Conservation (phyloP, 64 coral and sea anemone genomes). For the Catalaphyllia jardinei region DNA sequence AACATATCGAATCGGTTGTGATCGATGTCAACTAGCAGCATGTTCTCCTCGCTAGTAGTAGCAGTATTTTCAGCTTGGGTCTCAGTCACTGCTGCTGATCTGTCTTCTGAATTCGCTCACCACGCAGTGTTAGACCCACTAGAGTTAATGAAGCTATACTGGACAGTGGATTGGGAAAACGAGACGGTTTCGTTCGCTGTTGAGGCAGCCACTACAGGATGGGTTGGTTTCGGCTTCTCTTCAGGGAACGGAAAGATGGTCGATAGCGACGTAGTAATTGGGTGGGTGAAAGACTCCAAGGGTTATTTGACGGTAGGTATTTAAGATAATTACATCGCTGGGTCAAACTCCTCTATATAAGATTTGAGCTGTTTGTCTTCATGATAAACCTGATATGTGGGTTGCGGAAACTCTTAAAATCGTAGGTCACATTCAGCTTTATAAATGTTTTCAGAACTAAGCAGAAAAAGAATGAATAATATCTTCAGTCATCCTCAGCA, state of each 20-base stretch:
- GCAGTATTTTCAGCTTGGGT: not conserved
- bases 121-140: constrained; percentile 24
- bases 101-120: constrained; percentile 40
- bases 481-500: no score
- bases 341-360: no score
- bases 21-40: not conserved
- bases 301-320: constrained; percentile 28
- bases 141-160: constrained; percentile 50
- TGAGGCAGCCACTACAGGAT: constrained; percentile 55
- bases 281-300: constrained; percentile 54
- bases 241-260: constrained; percentile 38
- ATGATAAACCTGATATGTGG: no score
- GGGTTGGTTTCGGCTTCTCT: constrained; percentile 54
- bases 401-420: no score
- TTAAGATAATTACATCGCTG: not conserved
- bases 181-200: constrained; percentile 47
- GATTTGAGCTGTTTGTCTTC: no score
- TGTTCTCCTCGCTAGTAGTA: not conserved
- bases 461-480: no score
- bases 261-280: constrained; percentile 47
- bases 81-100: not conserved
- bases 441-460: no score
- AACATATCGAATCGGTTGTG: not conserved
- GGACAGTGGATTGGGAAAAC: constrained; percentile 21
- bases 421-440: no score